Evolutionary conservation across 53 echinoderm and acorn worm species (phyloP).

Genomic region (Apostichopus leukothele): DNA sequence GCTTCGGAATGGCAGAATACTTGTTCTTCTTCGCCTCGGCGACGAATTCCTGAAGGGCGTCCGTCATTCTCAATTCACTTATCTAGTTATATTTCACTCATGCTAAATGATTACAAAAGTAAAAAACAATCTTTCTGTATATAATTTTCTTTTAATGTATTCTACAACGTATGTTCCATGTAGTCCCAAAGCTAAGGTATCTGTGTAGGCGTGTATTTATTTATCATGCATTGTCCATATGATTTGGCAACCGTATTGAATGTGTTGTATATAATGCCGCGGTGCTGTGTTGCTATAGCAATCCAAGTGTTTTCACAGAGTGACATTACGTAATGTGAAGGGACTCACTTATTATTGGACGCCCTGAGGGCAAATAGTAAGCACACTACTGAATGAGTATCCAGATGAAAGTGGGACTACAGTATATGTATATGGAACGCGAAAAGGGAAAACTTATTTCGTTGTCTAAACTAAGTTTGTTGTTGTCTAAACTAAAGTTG

Average conservation of each 20-base stretch:
- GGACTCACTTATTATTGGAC: not conserved
- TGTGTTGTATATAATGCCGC: not conserved
- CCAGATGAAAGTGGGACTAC: too few species aligned
- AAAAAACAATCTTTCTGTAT: not conserved
- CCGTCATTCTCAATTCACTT: slow-evolving; percentile 67
- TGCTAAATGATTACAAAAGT: not conserved
- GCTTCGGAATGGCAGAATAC: slow-evolving; percentile 96
- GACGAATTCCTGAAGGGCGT: slow-evolving; percentile 84
- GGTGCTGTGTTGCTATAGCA: not conserved
- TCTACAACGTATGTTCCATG: too few species aligned
- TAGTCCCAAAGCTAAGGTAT: too few species aligned
- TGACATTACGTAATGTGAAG: not conserved
- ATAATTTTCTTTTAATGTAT: not conserved
- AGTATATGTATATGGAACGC: too few species aligned
- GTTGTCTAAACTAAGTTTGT: too few species aligned
- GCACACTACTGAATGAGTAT: too few species aligned
- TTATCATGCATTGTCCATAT: not conserved
- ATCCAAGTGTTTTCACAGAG: not conserved
- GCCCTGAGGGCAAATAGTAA: too few species aligned
- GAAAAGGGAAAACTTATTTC: too few species aligned
- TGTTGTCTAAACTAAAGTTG: too few species aligned
- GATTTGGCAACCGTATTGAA: not conserved
- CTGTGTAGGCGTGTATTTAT: not conserved
- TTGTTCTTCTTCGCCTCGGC: slow-evolving; percentile 90
- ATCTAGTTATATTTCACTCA: slow-evolving; percentile 4